Percentiles rank a stretch among this genome's conserved stretches.
Conservation (phyloP, 2,888 invertebrate genomes). For the Patella caerulea region DNA sequence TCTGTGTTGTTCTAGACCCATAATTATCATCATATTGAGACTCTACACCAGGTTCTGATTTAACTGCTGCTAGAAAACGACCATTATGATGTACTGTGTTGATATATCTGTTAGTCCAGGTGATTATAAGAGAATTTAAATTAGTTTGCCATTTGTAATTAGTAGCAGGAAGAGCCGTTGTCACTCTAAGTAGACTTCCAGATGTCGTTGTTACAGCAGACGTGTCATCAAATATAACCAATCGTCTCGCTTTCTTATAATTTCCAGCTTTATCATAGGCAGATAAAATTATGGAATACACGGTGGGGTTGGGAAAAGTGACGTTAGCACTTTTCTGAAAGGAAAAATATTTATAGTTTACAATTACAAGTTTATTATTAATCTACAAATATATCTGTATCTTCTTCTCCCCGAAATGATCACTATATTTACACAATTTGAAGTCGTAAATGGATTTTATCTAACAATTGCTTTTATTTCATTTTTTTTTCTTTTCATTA, state of each 20-base stretch:
- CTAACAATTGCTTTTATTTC: too few relatives aligned
- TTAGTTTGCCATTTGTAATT: not conserved
- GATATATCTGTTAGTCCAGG: not conserved
- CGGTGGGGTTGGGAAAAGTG: not conserved
- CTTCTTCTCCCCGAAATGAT: too few relatives aligned
- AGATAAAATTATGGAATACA: not conserved
- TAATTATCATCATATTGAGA: slow-evolving; percentile 32
- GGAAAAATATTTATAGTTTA: not conserved
- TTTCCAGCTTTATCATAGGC: not conserved
- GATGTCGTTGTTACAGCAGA: not conserved
- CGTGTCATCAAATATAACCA: not conserved
- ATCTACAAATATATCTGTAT: too few relatives aligned
- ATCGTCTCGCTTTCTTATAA: not conserved
- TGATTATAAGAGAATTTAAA: not conserved
- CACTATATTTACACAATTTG: too few relatives aligned
- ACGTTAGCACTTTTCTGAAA: not conserved
- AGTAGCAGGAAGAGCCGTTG: not conserved
- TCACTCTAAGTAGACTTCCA: not conserved
- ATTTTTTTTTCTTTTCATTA: too few relatives aligned
- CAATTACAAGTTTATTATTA: too few relatives aligned
- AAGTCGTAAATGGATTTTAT: too few relatives aligned
- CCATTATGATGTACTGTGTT: not conserved
- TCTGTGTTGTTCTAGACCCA: slow-evolving; percentile 19
- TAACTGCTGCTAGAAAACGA: not conserved
- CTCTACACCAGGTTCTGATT: slow-evolving; percentile 9